Percentiles rank a stretch among this genome's conserved stretches.
Conservation (phyloP, 2,888 invertebrate genomes). For the Noctua janthe region DNA sequence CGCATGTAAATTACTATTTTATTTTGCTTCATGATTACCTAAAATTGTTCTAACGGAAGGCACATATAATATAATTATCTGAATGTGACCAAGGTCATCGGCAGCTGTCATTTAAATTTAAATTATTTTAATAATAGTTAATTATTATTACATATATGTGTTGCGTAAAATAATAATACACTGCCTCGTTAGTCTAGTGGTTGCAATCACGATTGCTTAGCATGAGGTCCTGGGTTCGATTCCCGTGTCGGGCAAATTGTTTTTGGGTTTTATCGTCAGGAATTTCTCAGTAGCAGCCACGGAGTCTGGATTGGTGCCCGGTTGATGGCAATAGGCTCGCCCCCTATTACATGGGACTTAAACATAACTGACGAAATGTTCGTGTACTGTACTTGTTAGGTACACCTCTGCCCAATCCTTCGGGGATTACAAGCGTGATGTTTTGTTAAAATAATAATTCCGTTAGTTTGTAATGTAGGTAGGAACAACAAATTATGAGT, state of each 20-base stretch:
- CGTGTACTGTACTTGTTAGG: not conserved
- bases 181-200: not conserved
- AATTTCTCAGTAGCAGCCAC: not conserved
- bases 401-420: not conserved
- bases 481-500: not conserved
- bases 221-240: not conserved
- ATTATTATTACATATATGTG: not conserved
- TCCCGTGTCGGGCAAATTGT: not conserved
- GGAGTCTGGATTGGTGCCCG: not conserved
- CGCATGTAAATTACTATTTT: not conserved
- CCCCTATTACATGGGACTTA: not conserved
- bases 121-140: not conserved
- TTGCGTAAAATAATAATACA: not conserved
- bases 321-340: not conserved
- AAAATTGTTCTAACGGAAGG: not conserved
- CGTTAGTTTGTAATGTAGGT: too few species aligned
- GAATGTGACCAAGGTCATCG: conserved; percentile 12
- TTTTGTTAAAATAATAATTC: not conserved
- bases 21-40: conserved; percentile 4
- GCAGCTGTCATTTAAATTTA: not conserved
- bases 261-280: not conserved
- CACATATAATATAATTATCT: too few species aligned
- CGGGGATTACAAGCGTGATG: not conserved
- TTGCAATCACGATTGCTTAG: not conserved
- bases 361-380: not conserved